Percentiles rank a stretch among this genome's conserved stretches.
phyloP scores from a whole-genome alignment of 2,888 invertebrate species.

The Cerceris rybyensis region DNA sequence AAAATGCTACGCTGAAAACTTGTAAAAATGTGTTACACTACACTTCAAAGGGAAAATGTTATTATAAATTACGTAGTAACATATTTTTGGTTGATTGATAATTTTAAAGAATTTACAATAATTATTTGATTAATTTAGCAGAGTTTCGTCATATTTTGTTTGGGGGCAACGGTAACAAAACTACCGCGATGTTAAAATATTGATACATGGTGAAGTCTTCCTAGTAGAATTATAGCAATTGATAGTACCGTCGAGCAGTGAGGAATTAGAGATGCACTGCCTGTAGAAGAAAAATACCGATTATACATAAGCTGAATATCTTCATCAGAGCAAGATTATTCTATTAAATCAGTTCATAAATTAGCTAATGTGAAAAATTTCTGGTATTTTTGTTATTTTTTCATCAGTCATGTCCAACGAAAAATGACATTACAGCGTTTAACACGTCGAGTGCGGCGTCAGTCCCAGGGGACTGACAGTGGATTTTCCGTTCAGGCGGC shows the following conservation, averaged over 20 bases:
- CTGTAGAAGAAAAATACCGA: constrained; percentile 46
- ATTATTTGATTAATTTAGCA: not conserved
- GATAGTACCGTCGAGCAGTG: constrained; percentile 40
- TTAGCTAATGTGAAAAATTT: too few relatives aligned
- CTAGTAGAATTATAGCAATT: constrained; percentile 35
- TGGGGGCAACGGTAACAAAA: not conserved
- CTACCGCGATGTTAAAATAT: constrained; percentile 19
- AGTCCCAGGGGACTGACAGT: too few relatives aligned
- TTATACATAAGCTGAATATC: not conserved
- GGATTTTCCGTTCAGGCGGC: too few relatives aligned
- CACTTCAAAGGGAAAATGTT: constrained; percentile 9
- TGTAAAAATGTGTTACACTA: not conserved
- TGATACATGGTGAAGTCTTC: constrained; percentile 47
- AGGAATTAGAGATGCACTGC: constrained; percentile 50
- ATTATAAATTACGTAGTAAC: constrained; percentile 4
- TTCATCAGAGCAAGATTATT: too few relatives aligned
- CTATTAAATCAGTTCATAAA: too few relatives aligned
- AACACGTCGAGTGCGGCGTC: too few relatives aligned
- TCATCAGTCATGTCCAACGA: too few relatives aligned
- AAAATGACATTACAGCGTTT: too few relatives aligned
- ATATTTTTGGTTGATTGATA: constrained; percentile 33
- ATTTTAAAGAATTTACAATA: constrained; percentile 9
- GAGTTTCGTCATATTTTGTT: constrained; percentile 9
- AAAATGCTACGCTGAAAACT: not conserved
- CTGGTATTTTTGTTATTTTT: too few relatives aligned